A percentile compares a stretch with the other conserved stretches of the same genome.
Conservation (phyloP, 2,888 invertebrate species). For the Pristionchus maxplancki region DNA sequence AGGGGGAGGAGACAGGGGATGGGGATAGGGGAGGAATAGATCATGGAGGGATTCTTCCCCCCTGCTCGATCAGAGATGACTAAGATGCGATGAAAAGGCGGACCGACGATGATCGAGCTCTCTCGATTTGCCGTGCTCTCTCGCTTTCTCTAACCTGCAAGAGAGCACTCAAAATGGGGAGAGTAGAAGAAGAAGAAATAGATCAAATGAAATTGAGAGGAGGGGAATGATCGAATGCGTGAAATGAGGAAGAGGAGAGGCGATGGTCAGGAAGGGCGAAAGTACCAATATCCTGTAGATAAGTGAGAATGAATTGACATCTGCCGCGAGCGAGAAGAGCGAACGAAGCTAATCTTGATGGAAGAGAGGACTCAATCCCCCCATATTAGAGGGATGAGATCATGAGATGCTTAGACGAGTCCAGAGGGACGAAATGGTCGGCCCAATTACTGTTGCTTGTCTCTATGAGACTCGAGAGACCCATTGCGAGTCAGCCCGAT, state of each 20-base stretch:
- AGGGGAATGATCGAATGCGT: neutral
- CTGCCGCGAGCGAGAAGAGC: neutral
- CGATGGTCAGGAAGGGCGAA: constrained; percentile 19
- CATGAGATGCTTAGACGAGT: neutral
- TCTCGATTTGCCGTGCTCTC: neutral
- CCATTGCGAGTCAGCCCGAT: constrained; percentile 21
- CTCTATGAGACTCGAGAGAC: constrained; percentile 44
- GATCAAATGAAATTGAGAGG: neutral
- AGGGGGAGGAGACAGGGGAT: neutral
- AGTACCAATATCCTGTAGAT: constrained; percentile 51
- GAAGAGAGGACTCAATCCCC: constrained; percentile 39
- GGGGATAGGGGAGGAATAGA: constrained; percentile 27
- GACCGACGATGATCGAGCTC: neutral
- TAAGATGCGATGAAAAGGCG: constrained; percentile 24
- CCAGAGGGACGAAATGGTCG: neutral
- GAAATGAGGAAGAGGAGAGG: constrained; percentile 23
- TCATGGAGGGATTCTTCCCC: neutral
- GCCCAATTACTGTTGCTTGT: constrained; percentile 44
- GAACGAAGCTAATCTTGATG: constrained; percentile 43
- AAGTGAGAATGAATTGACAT: constrained; percentile 47
- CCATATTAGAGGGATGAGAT: constrained; percentile 43
- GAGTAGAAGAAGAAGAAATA: too few relatives aligned
- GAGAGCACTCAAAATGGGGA: neutral
- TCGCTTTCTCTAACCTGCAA: neutral
- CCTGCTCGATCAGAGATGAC: constrained; percentile 24